Base-by-base conservation (phyloP, 2,797 vertebrate genomes). In the Coranthus polyacanthus region DNA sequence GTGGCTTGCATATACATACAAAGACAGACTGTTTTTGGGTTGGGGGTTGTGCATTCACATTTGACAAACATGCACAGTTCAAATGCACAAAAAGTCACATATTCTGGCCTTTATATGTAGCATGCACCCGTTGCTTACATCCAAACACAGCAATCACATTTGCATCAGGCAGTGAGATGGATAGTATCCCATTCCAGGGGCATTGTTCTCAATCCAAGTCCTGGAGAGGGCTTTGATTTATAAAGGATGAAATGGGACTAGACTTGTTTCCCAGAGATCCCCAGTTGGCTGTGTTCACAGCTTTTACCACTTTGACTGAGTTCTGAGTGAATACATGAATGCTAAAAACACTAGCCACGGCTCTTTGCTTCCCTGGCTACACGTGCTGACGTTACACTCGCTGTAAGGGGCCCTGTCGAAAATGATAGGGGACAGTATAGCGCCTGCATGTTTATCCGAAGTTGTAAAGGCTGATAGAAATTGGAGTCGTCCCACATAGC, bases 311-410 rank as follows among this genome's bases (percentile, higher is more conserved):
- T 88, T 88, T 83, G 81, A 87, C 67, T 17, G 76, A 82, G 82
- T 86, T 91, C 89, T 88, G 73, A 89, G 72, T 66, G 89, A 91
- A 91, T 91, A 83, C 82, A 92, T 92, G 84, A 90, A 91, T 90
- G 72, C 46, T 76, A 64, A 89, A 80, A 66, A 78, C 43, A 13
- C 60, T 63, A 17, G 43, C 72, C 56, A 72, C 12, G 46, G 58
- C 51, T 68, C 43, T 32, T 32, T 1, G 16, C 65, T 72, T 44
- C 29, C 55, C 61, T 47, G 26, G 71, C 59, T 72, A 38, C 39
- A 50, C 76, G 68, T 74, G 81, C 74, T 62, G 71, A 65, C 58
- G 36, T 42, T 6, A n/a, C n/a, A n/a, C 57, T 52, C 12, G 66
- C 79, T 70, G 54, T 39, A 58, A 81, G 52, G 47, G 46, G 29